Conservation (phyloP, 2,888 invertebrate species). For the Netelia melanura region DNA sequence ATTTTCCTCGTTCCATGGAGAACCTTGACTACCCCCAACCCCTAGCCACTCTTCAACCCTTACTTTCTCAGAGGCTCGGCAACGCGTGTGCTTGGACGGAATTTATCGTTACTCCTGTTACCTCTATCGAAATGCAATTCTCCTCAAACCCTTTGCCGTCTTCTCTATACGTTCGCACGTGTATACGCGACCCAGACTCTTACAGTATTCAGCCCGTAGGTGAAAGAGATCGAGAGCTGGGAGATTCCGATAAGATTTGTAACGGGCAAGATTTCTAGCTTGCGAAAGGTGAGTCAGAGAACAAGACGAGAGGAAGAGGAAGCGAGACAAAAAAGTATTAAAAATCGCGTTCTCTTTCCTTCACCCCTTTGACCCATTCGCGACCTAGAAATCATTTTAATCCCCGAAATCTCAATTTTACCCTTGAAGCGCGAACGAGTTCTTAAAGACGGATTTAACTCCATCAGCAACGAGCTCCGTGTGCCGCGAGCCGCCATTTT, state of each 20-base stretch:
- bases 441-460: too few species aligned
- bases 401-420: too few species aligned
- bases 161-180: not conserved
- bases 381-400: too few species aligned
- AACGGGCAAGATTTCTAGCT: not conserved
- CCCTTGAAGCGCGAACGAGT: too few species aligned
- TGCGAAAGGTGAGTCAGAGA: not conserved
- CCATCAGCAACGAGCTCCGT: too few species aligned
- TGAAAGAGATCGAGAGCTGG: not conserved
- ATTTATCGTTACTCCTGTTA: constrained; percentile 51
- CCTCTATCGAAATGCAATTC: constrained; percentile 22
- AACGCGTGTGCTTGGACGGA: constrained; percentile 12
- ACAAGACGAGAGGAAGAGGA: not conserved
- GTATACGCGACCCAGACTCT: not conserved
- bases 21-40: not conserved
- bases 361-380: not conserved
- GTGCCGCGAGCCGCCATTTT: too few species aligned
- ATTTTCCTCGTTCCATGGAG: constrained; percentile 33
- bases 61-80: not conserved
- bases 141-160: not conserved
- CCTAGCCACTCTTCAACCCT: not conserved
- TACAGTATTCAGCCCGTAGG: not conserved
- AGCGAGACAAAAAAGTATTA: not conserved
- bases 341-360: not conserved
- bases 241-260: constrained; percentile 25